Evolutionary conservation across 2,888 invertebrate species (phyloP).

Genomic region (Galerucella calmariensis): DNA sequence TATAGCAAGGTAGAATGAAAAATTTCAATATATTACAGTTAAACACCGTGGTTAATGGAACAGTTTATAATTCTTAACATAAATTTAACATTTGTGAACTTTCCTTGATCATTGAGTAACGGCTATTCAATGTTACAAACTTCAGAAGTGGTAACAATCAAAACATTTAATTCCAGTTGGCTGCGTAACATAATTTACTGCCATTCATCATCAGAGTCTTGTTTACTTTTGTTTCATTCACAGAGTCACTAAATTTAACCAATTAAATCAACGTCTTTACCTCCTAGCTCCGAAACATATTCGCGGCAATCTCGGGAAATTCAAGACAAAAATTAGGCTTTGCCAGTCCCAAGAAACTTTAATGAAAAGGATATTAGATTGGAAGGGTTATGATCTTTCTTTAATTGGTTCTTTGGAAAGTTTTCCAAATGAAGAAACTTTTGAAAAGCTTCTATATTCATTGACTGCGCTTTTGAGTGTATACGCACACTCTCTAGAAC

Average conservation of each 20-base stretch:
- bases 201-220: slow-evolving; percentile 30
- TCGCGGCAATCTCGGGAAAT: background rate
- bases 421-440: background rate
- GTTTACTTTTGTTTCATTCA: slow-evolving; percentile 35
- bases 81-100: too few relatives aligned
- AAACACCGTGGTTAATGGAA: too few relatives aligned
- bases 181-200: slow-evolving; percentile 22
- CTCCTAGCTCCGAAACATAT: slow-evolving; percentile 5
- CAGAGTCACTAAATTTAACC: slow-evolving; percentile 27
- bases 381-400: slow-evolving; percentile 16
- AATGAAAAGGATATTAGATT: slow-evolving; percentile 12
- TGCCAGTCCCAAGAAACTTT: slow-evolving; percentile 27
- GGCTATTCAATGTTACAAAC: slow-evolving; percentile 14
- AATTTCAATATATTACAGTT: too few relatives aligned
- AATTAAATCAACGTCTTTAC: slow-evolving; percentile 35
- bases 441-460: background rate
- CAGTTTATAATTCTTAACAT: too few relatives aligned
- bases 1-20: too few relatives aligned
- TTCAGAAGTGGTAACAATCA: slow-evolving; percentile 23
- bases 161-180: slow-evolving; percentile 34
- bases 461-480: background rate
- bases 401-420: slow-evolving; percentile 15
- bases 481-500: background rate
- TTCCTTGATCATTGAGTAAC: background rate
- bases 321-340: slow-evolving; percentile 26